These are phyloP conservation scores for Drosophila bipectinata DNA, from an alignment of 1,140 invertebrate genomes.

Conservation along the genomic window DNA sequence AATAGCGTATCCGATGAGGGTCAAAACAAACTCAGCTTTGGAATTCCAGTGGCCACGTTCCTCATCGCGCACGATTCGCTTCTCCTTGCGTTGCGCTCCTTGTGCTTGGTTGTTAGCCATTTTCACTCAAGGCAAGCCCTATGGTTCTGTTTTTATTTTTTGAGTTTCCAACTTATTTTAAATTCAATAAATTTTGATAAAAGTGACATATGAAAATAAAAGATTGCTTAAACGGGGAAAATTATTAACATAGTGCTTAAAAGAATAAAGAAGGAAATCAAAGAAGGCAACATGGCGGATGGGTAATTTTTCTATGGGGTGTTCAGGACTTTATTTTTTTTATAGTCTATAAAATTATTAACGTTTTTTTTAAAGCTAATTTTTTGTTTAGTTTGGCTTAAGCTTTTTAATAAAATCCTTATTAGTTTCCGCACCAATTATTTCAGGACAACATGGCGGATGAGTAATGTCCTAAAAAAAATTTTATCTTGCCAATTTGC, in stretches of 20 bases:
- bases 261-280: background rate
- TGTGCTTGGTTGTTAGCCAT: constrained; percentile 12
- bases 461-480: too few relatives aligned
- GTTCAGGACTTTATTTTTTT: background rate
- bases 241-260: background rate
- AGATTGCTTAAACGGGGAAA: too few relatives aligned
- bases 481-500: too few relatives aligned
- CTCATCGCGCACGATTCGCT: constrained; percentile 54
- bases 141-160: background rate
- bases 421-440: too few relatives aligned
- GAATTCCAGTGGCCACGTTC: constrained; percentile 86
- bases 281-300: constrained; percentile 7
- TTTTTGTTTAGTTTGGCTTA: too few relatives aligned
- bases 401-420: too few relatives aligned
- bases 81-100: background rate
- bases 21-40: constrained; percentile 90
- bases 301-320: background rate
- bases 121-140: constrained; percentile 2
- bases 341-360: too few relatives aligned
- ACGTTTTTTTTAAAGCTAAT: too few relatives aligned
- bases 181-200: background rate
- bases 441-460: too few relatives aligned
- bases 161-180: background rate
- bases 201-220: background rate
- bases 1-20: constrained; percentile 90